Base-by-base conservation (phyloP, 2,113 vertebrate species). In the Platysteira castanea region DNA sequence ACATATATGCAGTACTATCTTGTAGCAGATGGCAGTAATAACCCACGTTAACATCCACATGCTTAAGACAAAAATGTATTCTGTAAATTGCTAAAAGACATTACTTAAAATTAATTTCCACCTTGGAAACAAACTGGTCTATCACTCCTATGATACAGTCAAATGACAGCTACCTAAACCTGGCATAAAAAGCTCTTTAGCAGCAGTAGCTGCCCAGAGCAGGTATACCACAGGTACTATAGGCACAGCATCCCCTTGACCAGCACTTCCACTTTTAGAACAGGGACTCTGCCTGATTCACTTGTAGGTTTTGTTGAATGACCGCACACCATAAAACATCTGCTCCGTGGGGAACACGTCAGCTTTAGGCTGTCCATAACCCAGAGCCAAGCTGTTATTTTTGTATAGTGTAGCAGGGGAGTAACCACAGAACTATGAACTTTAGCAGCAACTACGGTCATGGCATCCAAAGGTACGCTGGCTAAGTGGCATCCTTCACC, bases 21-120 rank as follows among this genome's bases (percentile, higher is more conserved):
- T 3, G 0, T 6, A 65, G 42, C 5, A 84, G 30, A 68, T 15
- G 18, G 41, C 44, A 89, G 4, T 30, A 83, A 79, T 16, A 80
- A 76, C 8, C 21, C 15, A n/a, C 3, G 13, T 46, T 49, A 90
- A 49, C 2, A 13, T 2, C 27, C 6, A 31, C 3, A 49, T 0
- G 0, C 17, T 67, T 63, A 61, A 31, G 22, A 73, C 15, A 73
- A 78, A 73, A 67, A 64, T 0, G 0, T n/a, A 15, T 46, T 76
- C 28, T 11, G 4, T 64, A 30, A 37, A 41, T 6, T 57, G 31
- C 26, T 52, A 28, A 22, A 50, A 68, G 10, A 22, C 7, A 31
- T 18, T 15, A 70, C 39, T 84, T 65, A 22, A 79, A 79, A 61
- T 46, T 15, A 33, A 35, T 39, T 64, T 93, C 37, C 41, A 91